These are phyloP conservation scores for Hoplias malabaricus DNA, from an alignment of 2,113 vertebrate genomes.

Conservation along the genomic window DNA sequence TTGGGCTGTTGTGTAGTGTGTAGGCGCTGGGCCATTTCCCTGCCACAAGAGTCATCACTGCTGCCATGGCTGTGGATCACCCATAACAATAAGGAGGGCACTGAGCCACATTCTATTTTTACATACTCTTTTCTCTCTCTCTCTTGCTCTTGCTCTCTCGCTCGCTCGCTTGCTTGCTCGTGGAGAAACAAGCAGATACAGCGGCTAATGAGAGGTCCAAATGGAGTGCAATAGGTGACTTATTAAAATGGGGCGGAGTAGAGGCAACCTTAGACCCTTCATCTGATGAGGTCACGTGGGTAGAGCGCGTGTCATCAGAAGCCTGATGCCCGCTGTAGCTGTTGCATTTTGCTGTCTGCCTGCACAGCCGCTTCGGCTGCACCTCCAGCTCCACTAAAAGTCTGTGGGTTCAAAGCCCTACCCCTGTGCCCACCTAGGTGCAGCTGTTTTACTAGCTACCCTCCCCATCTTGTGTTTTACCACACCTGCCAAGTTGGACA, in stretches of 20 bases:
- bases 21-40: slow-evolving; percentile 66
- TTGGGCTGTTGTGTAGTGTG: slow-evolving; percentile 28
- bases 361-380: not conserved
- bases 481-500: too few species aligned
- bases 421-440: slow-evolving; percentile 55
- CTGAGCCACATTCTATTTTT: slow-evolving; percentile 72
- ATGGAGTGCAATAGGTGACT: slow-evolving; percentile 84
- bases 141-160: slow-evolving; percentile 12
- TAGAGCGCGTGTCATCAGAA: slow-evolving; percentile 71
- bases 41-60: slow-evolving; percentile 60
- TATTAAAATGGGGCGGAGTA: slow-evolving; percentile 86
- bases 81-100: slow-evolving; percentile 76
- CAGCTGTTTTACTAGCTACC: slow-evolving; percentile 70
- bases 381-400: not conserved
- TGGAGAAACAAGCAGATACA: slow-evolving; percentile 54
- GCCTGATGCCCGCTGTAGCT: slow-evolving; percentile 72
- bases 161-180: slow-evolving; percentile 57
- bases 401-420: not conserved
- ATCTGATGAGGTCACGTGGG: slow-evolving; percentile 75
- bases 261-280: slow-evolving; percentile 74
- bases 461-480: not conserved
- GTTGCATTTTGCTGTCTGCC: not conserved
- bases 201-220: slow-evolving; percentile 83
- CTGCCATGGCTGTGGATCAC: slow-evolving; percentile 71
- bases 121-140: slow-evolving; percentile 38